phyloP scores from a whole-genome alignment of 2,113 vertebrate species.

The Riparia riparia region DNA sequence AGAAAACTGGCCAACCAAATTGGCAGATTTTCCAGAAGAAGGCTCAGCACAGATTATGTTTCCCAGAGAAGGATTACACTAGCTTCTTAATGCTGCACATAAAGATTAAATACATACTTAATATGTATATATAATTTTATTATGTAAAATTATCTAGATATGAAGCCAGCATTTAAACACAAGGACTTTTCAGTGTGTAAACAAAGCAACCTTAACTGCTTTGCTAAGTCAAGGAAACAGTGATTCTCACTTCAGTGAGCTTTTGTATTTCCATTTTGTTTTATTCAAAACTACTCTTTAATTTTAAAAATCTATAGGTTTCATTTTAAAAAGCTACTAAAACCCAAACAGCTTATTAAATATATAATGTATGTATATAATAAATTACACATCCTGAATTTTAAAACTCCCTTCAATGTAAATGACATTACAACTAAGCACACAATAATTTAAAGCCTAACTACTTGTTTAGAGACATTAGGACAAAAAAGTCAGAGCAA shows the following conservation, averaged over 20 bases:
- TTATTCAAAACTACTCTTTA: not conserved
- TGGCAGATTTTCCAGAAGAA: not conserved
- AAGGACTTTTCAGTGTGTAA: not conserved
- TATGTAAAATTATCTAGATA: not conserved
- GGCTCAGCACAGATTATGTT: not conserved
- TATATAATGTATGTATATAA: not conserved
- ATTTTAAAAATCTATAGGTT: not conserved
- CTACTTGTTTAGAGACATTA: not conserved
- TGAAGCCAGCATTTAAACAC: not conserved
- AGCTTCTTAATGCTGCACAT: not conserved
- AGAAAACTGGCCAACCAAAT: not conserved
- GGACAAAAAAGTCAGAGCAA: not conserved
- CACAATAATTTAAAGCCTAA: not conserved
- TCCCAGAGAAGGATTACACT: not conserved
- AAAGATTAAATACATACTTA: not conserved
- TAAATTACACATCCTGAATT: not conserved
- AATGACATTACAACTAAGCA: not conserved
- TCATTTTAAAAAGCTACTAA: not conserved
- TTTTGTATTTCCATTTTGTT: not conserved
- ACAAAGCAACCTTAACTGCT: not conserved
- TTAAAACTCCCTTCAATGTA: not conserved
- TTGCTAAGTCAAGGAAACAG: not conserved
- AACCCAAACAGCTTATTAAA: not conserved
- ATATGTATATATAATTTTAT: not conserved
- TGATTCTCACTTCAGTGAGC: not conserved